Base-by-base conservation (phyloP, 1,140 invertebrate species). In the Helicoverpa zea region DNA sequence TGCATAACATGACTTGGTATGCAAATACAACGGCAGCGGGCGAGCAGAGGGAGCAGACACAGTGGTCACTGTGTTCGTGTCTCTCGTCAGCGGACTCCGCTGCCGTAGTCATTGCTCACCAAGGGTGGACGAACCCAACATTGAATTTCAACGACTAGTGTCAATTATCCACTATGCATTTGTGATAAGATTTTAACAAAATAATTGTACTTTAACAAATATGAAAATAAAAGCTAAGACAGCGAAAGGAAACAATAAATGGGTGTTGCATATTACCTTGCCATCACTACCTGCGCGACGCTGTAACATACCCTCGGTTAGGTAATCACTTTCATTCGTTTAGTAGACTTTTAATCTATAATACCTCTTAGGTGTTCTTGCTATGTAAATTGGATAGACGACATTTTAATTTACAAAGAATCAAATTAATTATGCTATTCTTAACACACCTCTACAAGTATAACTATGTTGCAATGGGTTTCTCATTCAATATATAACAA, bases 381-480 rank as follows among this genome's bases (percentile, higher is more conserved):
- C 63, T 66, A 66, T 66, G n/a, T 11, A 16, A 66, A 59, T n/a
- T 56, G 54, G 2, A n/a, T 16, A n/a, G 13, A 56, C 54, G 16
- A 56, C 51, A n/a, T 52, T 56, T 13, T 56, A 59, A 13, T 0
- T 59, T 29, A 59, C 10, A 12, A 59, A 29, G 58, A 29, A 59
- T 59, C 58, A 58, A 58, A 52, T 13, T 30, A 61, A 16, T 64
- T 43, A 64, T 64, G 30, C 61, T 43, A 63, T 61, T 29, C 59
- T 63, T 63, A 63, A 61, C 29, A 63, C 59, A 63, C 14, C 10
- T 64, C 61, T 64, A 64, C 7, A 64, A 64, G 43, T n/a, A 30
- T 64, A 47, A 43, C 43, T 43, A n/a, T 43, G 30, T 64, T 64
- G 61, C 13, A 10, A 64, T 43, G 30, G n/a, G 29, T 43, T 16